Evolutionary conservation across 2,797 vertebrate genomes (phyloP).

Genomic region (Acrocephalus scirpaceus): DNA sequence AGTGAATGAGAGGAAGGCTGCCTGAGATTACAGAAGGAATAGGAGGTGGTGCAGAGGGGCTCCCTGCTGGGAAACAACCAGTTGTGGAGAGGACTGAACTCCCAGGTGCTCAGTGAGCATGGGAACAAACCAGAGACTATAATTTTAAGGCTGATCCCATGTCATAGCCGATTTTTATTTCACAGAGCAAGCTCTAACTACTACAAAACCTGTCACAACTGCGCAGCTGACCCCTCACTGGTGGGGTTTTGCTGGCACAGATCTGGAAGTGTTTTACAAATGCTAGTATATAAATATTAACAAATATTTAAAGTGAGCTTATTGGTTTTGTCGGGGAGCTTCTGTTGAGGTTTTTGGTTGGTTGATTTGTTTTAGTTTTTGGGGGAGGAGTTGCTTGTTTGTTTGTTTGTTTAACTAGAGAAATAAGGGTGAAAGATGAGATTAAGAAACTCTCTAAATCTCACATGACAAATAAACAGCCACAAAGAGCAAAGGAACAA

Average conservation of each 20-base stretch:
- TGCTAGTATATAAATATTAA: background rate
- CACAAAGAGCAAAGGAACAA: background rate
- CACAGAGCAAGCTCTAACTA: background rate
- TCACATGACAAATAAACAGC: background rate
- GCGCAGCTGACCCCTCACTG: background rate
- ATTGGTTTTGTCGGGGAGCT: background rate
- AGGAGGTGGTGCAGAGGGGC: background rate
- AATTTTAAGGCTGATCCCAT: background rate
- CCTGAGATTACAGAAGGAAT: background rate
- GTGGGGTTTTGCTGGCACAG: background rate
- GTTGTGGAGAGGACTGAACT: background rate
- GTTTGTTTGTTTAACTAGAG: background rate
- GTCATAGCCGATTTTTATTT: background rate
- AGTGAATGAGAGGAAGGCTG: background rate
- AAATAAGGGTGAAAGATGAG: background rate
- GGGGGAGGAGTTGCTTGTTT: background rate
- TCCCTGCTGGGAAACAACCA: background rate
- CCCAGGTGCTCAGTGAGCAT: background rate
- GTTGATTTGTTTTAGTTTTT: background rate
- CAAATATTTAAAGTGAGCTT: background rate
- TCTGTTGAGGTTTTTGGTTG: background rate
- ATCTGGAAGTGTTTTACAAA: background rate
- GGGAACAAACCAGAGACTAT: background rate
- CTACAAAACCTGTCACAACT: background rate
- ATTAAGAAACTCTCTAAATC: background rate